Percentiles rank a stretch among this genome's conserved stretches.
These are phyloP conservation scores for Thysanoteuthis rhombus DNA, from an alignment of 2,888 invertebrate genomes.

Conservation along the genomic window DNA sequence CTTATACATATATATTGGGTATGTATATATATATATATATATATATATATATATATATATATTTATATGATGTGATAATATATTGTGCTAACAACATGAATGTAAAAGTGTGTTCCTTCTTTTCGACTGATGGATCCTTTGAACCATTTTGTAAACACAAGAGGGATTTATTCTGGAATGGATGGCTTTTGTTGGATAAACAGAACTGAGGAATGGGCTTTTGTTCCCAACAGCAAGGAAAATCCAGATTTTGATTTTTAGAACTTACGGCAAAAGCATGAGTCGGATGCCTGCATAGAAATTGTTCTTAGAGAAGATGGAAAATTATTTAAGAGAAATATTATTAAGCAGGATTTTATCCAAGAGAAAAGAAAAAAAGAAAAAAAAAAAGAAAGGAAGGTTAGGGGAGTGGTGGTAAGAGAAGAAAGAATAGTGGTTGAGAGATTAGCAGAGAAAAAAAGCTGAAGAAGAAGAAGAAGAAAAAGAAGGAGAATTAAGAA, in stretches of 20 bases:
- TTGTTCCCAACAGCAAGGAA: background rate
- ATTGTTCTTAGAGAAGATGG: background rate
- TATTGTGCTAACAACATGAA: background rate
- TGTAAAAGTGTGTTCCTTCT: background rate
- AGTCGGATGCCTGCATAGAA: background rate
- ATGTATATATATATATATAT: background rate
- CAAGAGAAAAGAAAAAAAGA: background rate
- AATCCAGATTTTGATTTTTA: slow-evolving; percentile 12
- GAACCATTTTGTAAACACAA: background rate
- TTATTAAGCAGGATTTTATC: background rate
- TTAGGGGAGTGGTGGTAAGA: no score
- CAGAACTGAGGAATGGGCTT: background rate
- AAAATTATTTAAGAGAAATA: background rate
- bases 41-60: background rate
- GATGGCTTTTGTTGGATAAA: slow-evolving; percentile 12
- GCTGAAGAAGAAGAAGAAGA: background rate
- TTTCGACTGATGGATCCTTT: background rate
- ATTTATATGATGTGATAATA: background rate
- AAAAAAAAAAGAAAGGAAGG: background rate
- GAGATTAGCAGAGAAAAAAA: background rate
- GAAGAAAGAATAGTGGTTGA: background rate
- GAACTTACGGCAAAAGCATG: background rate
- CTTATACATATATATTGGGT: background rate
- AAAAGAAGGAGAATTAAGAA: background rate
- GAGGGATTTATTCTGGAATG: background rate